phyloP scores from a whole-genome alignment of 2,888 invertebrate species.

The Yponomeuta malinellus region DNA sequence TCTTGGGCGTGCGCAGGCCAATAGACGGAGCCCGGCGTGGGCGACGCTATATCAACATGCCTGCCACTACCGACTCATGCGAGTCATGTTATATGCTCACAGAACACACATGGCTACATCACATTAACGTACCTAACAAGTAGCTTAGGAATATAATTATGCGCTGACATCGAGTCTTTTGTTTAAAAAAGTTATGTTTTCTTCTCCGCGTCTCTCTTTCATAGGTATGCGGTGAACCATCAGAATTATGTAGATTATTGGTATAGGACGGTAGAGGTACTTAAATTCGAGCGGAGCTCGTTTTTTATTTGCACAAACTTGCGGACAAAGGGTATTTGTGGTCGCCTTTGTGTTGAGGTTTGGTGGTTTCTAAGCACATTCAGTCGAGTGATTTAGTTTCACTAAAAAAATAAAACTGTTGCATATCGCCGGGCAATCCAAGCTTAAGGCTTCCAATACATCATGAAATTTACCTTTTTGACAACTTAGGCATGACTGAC shows the following conservation, averaged over 20 bases:
- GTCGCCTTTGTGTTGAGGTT: slow-evolving; percentile 48
- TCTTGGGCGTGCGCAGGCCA: not conserved
- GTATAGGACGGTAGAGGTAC: slow-evolving; percentile 32
- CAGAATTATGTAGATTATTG: slow-evolving; percentile 25
- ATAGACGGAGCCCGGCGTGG: slow-evolving; percentile 35
- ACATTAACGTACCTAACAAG: slow-evolving; percentile 41
- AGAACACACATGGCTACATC: slow-evolving; percentile 34
- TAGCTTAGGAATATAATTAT: slow-evolving; percentile 40
- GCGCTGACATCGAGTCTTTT: slow-evolving; percentile 22
- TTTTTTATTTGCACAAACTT: slow-evolving; percentile 53
- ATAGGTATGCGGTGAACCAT: not conserved
- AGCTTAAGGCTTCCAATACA: too few species aligned
- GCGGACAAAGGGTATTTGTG: slow-evolving; percentile 49
- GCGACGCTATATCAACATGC: slow-evolving; percentile 61
- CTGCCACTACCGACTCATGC: slow-evolving; percentile 48
- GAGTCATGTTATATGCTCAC: slow-evolving; percentile 39
- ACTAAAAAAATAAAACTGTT: not conserved
- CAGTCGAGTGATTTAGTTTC: slow-evolving; percentile 18
- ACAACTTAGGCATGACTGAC: too few species aligned
- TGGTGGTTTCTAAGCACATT: slow-evolving; percentile 52
- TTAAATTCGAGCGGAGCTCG: slow-evolving; percentile 37
- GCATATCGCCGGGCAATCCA: too few species aligned
- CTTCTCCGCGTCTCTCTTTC: not conserved
- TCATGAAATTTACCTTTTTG: too few species aligned
- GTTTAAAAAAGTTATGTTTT: not conserved